Conservation (phyloP, 2,797 vertebrate species). For the Delichon dasypus region DNA sequence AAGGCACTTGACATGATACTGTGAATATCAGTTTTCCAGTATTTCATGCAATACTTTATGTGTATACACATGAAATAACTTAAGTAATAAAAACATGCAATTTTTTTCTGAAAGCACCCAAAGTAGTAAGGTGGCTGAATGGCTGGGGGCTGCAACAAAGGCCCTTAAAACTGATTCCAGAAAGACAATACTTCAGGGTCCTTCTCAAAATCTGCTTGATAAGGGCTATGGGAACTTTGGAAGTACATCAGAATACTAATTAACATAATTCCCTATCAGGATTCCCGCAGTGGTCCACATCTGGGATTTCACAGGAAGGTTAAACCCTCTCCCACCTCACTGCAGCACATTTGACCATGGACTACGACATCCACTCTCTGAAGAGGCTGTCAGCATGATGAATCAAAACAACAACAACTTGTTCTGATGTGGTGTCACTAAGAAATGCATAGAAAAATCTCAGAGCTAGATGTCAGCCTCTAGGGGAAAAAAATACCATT, state of each 20-base stretch:
- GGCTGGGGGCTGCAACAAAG: not conserved
- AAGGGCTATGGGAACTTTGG: not conserved
- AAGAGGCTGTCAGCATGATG: not conserved
- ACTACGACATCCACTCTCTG: not conserved
- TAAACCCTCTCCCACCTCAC: not conserved
- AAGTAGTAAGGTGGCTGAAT: not conserved
- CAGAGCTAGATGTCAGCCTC: not conserved
- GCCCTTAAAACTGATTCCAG: not conserved
- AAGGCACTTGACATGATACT: not conserved
- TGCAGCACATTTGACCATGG: not conserved
- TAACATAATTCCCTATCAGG: not conserved
- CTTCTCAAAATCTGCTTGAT: not conserved
- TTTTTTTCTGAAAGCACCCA: not conserved
- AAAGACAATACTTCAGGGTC: not conserved
- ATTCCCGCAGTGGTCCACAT: not conserved
- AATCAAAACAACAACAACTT: not conserved
- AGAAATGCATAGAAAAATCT: not conserved
- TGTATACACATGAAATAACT: not conserved
- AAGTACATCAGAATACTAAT: not conserved
- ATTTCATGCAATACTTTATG: not conserved
- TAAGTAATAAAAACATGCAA: not conserved
- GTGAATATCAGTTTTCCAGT: not conserved
- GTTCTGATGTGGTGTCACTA: not conserved
- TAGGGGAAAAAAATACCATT: not conserved
- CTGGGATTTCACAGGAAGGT: not conserved